Percentiles rank a stretch among this genome's conserved stretches.
These are phyloP conservation scores for Yponomeuta evonymella DNA, from an alignment of 2,888 invertebrate species.

Conservation along the genomic window DNA sequence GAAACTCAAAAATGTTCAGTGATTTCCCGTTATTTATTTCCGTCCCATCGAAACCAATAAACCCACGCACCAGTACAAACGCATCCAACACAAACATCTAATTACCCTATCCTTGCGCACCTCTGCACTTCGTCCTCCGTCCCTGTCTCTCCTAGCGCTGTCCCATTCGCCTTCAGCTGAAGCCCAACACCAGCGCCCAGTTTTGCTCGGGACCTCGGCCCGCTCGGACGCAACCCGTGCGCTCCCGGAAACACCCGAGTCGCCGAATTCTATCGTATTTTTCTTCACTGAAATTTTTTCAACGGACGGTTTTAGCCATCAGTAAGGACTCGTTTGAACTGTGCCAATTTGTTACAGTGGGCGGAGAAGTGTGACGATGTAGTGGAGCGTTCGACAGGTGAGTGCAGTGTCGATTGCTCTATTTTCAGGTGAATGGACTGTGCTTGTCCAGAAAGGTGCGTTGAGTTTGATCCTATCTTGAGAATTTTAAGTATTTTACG, in stretches of 20 bases:
- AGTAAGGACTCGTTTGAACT: slow-evolving; percentile 32
- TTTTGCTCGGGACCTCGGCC: slow-evolving; percentile 54
- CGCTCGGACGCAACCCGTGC: slow-evolving; percentile 38
- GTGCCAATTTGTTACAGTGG: slow-evolving; percentile 25
- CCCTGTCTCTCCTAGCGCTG: slow-evolving; percentile 36
- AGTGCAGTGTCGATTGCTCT: background rate
- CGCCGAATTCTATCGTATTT: slow-evolving; percentile 52
- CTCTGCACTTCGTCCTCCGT: slow-evolving; percentile 54
- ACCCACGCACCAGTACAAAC: background rate
- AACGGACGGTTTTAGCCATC: slow-evolving; percentile 39
- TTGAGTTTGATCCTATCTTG: background rate
- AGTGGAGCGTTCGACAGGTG: background rate
- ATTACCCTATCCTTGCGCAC: slow-evolving; percentile 68
- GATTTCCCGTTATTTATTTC: background rate
- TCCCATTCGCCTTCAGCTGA: slow-evolving; percentile 37
- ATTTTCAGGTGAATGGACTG: background rate
- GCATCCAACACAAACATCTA: slow-evolving; percentile 66
- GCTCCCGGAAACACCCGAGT: slow-evolving; percentile 18
- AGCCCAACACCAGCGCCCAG: slow-evolving; percentile 48
- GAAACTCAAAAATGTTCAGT: background rate
- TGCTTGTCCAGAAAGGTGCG: background rate
- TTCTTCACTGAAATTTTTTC: slow-evolving; percentile 60
- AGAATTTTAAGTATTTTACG: background rate
- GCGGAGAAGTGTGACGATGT: slow-evolving; percentile 1
- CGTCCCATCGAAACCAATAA: background rate